phyloP scores from a whole-genome alignment of 2,797 vertebrate species.

The Ammospiza maritima region DNA sequence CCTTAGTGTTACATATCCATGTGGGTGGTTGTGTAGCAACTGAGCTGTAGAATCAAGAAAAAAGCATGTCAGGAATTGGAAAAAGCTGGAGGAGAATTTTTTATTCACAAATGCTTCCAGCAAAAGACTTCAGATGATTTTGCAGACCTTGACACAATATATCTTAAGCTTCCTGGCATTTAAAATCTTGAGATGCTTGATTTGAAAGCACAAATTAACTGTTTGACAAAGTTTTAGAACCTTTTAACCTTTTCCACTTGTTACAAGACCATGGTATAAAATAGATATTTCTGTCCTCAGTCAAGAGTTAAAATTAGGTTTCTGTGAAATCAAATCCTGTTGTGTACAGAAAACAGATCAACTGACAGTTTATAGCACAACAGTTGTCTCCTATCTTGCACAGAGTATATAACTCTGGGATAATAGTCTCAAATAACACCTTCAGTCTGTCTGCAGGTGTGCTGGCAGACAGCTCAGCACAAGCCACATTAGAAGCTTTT shows the following conservation, averaged over 20 bases:
- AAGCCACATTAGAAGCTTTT: conserved; percentile 20
- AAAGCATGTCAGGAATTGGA: neutral
- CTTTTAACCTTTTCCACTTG: neutral
- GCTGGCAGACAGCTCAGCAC: conserved; percentile 36
- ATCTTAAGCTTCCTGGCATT: neutral
- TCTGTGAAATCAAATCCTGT: conserved; percentile 9
- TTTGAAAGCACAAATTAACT: neutral
- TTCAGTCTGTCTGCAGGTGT: neutral
- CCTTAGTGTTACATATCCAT: neutral
- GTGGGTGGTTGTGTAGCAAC: neutral
- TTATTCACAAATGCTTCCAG: neutral
- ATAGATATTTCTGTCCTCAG: neutral
- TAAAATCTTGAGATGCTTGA: neutral
- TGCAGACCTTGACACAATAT: neutral
- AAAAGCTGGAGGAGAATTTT: neutral
- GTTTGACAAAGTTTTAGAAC: neutral
- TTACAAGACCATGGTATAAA: neutral
- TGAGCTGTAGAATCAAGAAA: neutral
- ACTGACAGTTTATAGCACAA: neutral
- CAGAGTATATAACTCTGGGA: neutral
- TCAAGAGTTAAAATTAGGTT: neutral
- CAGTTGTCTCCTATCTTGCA: neutral
- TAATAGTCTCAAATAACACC: neutral
- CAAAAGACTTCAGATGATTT: neutral
- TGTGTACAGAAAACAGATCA: neutral